Evolutionary conservation across 2,797 vertebrate species (phyloP), one percentile per base, ranked within the genome.

Genomic region (Falco naumanni): DNA sequence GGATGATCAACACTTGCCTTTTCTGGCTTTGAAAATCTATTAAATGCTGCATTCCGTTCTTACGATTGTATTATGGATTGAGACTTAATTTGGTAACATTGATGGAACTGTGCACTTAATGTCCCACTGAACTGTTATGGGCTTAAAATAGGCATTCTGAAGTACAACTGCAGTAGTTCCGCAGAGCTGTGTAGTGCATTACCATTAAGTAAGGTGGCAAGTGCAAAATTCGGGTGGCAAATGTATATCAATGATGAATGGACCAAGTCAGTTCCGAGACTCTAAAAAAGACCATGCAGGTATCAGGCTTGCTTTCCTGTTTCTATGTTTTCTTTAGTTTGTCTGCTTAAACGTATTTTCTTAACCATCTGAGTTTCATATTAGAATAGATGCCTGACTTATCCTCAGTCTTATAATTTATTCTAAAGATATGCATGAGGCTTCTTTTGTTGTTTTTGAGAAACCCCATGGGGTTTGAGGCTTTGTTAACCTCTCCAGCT

Each of bases 111-210:
- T 22, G 41, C 6, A 4, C 11, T 66, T 25, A 5, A 61, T 28
- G 6, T 6, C 7, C 29, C 20, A 2, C 0, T 31, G 43, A 87
- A 13, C 2, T 5, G 3, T 25, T n/a, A 4, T 0, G 5, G 43
- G n/a, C 3, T 47, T n/a, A 22, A 88, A 93, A 72, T 43, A 37
- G 1, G 14, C 5, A 0, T 47, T 79, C 47, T 59, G 79, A 65
- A 41, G 9, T 13, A 24, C 41, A 81, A 7, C 33, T 64, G 25
- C 56, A 41, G 33, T 13, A 7, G 20, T 43, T 39, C 48, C 4
- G 8, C 13, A 31, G 51, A 37, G 57, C 74, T 54, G 24, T 10
- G 3, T 25, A 53, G 37, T n/a, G 34, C 11, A 4, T 20, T 64
- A 14, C 20, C 11, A 8, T 3, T 8, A 31, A 65, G 33, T 37